These are phyloP conservation scores for Pelodytes ibericus DNA, from an alignment of 2,797 vertebrate genomes.

Conservation along the genomic window DNA sequence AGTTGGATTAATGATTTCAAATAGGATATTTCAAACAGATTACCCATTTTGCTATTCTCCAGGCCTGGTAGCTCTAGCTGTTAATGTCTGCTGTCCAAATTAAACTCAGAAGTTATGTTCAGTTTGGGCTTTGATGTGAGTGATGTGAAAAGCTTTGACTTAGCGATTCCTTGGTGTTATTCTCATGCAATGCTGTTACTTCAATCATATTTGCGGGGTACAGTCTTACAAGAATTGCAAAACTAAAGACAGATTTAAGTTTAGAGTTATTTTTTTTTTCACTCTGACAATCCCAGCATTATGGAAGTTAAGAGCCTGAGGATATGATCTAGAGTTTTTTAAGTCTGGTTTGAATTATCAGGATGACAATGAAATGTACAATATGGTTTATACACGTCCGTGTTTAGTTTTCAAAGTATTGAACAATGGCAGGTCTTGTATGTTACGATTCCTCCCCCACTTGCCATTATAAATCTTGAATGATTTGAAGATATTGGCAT, in stretches of 20 bases:
- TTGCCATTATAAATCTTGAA: no score
- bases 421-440: no score
- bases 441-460: no score
- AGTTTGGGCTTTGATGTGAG: conserved; percentile 21
- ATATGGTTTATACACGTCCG: no score
- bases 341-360: background rate
- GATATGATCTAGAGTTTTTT: background rate
- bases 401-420: no score
- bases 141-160: conserved; percentile 21
- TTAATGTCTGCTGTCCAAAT: conserved; percentile 7
- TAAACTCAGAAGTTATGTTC: conserved; percentile 12
- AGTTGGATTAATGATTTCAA: background rate
- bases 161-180: conserved; percentile 8
- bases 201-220: conserved; percentile 14
- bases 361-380: background rate
- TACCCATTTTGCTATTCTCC: conserved; percentile 18
- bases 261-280: background rate
- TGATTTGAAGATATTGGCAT: no score
- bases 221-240: conserved; percentile 3
- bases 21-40: conserved; percentile 2
- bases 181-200: conserved; percentile 18
- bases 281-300: background rate
- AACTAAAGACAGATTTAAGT: conserved; percentile 24
- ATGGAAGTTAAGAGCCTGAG: background rate
- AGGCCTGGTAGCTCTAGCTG: background rate